Base-by-base conservation (phyloP, 23 tunicate species). In the Corella eumyota region DNA sequence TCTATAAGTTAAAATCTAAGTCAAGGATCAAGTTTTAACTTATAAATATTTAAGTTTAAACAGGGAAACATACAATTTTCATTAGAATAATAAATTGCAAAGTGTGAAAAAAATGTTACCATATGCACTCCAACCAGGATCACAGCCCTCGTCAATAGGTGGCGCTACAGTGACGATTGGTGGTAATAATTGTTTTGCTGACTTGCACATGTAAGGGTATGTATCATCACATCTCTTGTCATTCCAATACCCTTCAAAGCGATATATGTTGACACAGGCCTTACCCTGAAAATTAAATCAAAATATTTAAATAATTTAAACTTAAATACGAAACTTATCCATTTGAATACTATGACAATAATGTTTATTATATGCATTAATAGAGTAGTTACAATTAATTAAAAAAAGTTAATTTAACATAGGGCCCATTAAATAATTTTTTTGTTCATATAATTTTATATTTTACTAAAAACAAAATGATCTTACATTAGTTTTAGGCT, bases 181-280 rank as follows among this genome's bases (percentile, higher is more conserved):
- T 6, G 85, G 80, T 24, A 77, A 74, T 30, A 86, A 74, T 45
- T 77, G 78, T 61, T 86, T 86, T 33, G 49, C 68, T 51, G 52
- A 77, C 57, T 86, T 86, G 74, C 95, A 86, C 58, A 86, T 58
- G 56, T 67, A 86, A 5, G 95, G 79, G 9, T 61, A 56, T 23
- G 55, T 66, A 30, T 29, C 58, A 28, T 71, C 85, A 26, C 95
- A 86, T 27, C 45, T 77, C 53, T 71, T 86, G 66, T 76, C 95
- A 31, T 70, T 70, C 95, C 95, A 86, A 64, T 76, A 86, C 29
- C 73, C 75, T 20, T 86, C 73, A 26, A 66, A 71, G 15, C 85
- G 78, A 66, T 77, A 76, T 9, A 86, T 71, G 57, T 86, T 71
- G 47, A 77, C 95, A 40, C 95, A 86, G 1, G n/a, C n/a, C n/a